Evolutionary conservation across 2,797 vertebrate species (phyloP).

Genomic region (Chelon auratus): DNA sequence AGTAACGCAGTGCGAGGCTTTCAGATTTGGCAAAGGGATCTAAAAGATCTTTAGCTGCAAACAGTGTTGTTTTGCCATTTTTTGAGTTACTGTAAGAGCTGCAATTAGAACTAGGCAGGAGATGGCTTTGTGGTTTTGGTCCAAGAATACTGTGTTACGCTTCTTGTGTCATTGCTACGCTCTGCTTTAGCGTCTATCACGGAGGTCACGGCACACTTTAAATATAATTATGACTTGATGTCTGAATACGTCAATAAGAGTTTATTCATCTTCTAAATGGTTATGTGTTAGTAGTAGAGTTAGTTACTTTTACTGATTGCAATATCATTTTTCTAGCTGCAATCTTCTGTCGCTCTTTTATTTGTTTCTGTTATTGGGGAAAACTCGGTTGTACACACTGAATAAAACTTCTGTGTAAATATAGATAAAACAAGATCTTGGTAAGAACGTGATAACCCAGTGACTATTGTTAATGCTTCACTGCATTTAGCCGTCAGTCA

Average conservation of each 20-base stretch:
- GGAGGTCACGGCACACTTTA: not conserved
- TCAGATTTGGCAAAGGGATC: conserved; percentile 1
- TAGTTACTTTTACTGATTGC: too few species aligned
- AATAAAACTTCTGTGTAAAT: too few species aligned
- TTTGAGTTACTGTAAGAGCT: conserved; percentile 20
- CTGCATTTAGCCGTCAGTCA: not conserved
- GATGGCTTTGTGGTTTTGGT: conserved; percentile 20
- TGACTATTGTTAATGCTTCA: too few species aligned
- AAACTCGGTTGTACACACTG: too few species aligned
- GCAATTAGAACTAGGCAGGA: conserved; percentile 13
- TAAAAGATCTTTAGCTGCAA: not conserved
- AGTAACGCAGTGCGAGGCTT: not conserved
- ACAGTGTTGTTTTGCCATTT: conserved; percentile 1
- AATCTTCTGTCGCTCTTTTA: too few species aligned
- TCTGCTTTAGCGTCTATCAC: not conserved
- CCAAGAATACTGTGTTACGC: not conserved
- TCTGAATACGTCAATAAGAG: not conserved
- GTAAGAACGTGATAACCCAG: too few species aligned
- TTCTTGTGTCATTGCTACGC: not conserved
- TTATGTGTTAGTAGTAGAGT: not conserved
- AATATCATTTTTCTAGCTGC: too few species aligned
- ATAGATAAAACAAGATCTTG: too few species aligned
- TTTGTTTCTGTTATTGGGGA: too few species aligned
- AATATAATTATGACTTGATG: not conserved
- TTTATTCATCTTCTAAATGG: not conserved